These are phyloP conservation scores for Ennomos erosarius DNA, from an alignment of 2,888 invertebrate genomes.

Conservation along the genomic window DNA sequence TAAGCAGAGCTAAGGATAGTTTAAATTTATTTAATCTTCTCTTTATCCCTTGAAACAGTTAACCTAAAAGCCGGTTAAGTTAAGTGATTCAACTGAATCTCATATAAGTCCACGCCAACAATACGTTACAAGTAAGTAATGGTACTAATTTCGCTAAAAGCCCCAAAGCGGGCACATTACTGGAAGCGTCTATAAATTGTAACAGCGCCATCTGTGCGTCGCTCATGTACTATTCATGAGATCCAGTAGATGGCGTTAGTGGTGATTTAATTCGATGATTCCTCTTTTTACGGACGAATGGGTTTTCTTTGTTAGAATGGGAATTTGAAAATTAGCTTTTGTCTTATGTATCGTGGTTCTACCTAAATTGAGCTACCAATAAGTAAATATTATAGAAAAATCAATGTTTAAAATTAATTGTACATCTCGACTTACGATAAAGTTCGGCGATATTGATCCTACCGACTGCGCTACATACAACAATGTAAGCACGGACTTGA, in stretches of 20 bases:
- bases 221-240: constrained; percentile 76
- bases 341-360: constrained; percentile 4
- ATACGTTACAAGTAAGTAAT: constrained; percentile 58
- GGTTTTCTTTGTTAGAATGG: constrained; percentile 31
- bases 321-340: constrained; percentile 11
- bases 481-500: too few relatives aligned
- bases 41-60: constrained; percentile 8
- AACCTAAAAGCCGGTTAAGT: constrained; percentile 19
- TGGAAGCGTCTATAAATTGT: constrained; percentile 70
- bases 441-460: too few relatives aligned
- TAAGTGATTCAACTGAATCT: constrained; percentile 22
- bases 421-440: too few relatives aligned
- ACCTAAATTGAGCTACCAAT: too few relatives aligned
- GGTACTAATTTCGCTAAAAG: constrained; percentile 76
- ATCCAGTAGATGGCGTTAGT: constrained; percentile 75
- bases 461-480: too few relatives aligned
- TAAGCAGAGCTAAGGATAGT: too few relatives aligned
- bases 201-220: constrained; percentile 68
- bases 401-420: neutral
- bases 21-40: too few relatives aligned
- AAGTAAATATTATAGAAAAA: neutral
- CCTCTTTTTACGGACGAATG: constrained; percentile 40
- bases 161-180: constrained; percentile 54
- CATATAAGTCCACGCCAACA: constrained; percentile 8
- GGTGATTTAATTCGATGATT: constrained; percentile 68